Base-by-base conservation (phyloP, 2,797 vertebrate genomes). In the Remorina albescens region DNA sequence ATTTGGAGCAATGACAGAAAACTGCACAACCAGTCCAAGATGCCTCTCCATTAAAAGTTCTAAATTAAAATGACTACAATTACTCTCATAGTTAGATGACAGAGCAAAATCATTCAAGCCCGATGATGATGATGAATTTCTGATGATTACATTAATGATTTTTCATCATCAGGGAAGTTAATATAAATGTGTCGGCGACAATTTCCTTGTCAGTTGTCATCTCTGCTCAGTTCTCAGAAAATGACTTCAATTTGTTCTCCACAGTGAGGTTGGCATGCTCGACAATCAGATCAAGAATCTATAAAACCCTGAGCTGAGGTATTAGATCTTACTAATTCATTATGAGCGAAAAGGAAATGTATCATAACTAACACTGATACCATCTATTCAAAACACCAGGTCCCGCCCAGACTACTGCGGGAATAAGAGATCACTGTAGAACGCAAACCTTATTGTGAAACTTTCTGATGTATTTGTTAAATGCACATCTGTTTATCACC, bases 401-500 rank as follows among this genome's bases (percentile, higher is more conserved):
- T 18, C 36, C 8, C 36, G 13, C 11, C 36, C 36, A 37, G 32
- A n/a, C n/a, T n/a, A n/a, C n/a, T n/a, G n/a, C n/a, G n/a, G n/a
- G n/a, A n/a, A n/a, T n/a, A n/a, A n/a, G n/a, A n/a, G n/a, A n/a
- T n/a, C n/a, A 1, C 13, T 47, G 41, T 1, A 37, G 23, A 50
- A 15, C 34, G 25, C 8, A 32, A 60, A 16, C 39, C 34, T 16
- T 8, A 25, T 39, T 47, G 39, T 37, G 28, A 57, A 21, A 53
- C 23, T 2, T 44, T 4, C n/a, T n/a, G 8, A 37, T 59, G 32
- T 28, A 23, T 74, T 49, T 41, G 60, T 25, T 49, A 49, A 36
- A 60, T 76, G n/a, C 44, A 50, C 67, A 75, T 78, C 19, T 62
- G 39, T 50, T 28, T 8, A 47, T 47, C 8, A 32, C 53, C 25